phyloP scores from a whole-genome alignment of 2,797 vertebrate genomes.

The Chaunax sp. region DNA sequence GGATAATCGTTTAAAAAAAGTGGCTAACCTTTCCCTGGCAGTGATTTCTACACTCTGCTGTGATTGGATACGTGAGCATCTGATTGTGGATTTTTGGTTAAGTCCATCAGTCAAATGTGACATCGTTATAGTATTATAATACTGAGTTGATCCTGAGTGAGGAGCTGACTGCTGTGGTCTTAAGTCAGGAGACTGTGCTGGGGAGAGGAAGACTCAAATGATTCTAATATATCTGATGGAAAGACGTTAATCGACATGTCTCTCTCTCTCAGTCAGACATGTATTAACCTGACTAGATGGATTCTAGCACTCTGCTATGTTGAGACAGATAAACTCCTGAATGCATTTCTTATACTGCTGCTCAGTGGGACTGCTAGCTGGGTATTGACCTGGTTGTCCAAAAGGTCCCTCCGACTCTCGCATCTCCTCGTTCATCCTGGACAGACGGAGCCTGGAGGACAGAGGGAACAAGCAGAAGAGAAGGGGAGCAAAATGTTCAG shows the following conservation, averaged over 20 bases:
- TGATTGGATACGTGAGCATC: constrained; percentile 10
- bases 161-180: constrained; percentile 20
- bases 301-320: constrained; percentile 91
- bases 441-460: constrained; percentile 89
- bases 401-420: constrained; percentile 93
- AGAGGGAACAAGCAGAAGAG: neutral
- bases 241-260: constrained; percentile 45
- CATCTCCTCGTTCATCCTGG: constrained; percentile 99
- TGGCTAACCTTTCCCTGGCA: constrained; percentile 29
- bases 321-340: constrained; percentile 98
- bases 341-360: constrained; percentile 97
- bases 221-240: constrained; percentile 16
- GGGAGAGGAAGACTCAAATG: constrained; percentile 21
- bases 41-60: constrained; percentile 28
- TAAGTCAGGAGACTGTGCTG: constrained; percentile 11
- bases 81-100: neutral
- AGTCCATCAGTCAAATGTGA: constrained; percentile 46
- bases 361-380: constrained; percentile 94
- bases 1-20: constrained; percentile 9
- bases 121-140: constrained; percentile 51
- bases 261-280: too few species aligned
- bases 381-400: constrained; percentile 92
- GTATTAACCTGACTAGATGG: constrained; percentile 24
- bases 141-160: constrained; percentile 59
- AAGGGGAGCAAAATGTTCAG: neutral